These are phyloP conservation scores for Nebria brevicollis DNA, from an alignment of 2,888 invertebrate species.

Conservation along the genomic window DNA sequence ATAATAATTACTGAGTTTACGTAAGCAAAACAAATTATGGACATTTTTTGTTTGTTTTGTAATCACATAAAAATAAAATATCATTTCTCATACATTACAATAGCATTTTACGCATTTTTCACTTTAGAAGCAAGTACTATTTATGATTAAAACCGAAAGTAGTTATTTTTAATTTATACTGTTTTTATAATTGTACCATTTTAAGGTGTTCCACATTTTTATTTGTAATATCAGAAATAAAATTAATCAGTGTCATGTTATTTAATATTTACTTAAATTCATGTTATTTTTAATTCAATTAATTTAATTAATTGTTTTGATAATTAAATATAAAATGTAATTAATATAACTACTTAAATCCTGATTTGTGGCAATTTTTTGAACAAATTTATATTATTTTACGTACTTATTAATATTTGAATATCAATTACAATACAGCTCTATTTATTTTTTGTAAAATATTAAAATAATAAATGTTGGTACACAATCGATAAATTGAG, in stretches of 20 bases:
- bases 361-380: not conserved
- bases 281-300: too few species aligned
- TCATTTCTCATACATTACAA: not conserved
- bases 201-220: not conserved
- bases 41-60: not conserved
- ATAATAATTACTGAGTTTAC: not conserved
- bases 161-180: not conserved
- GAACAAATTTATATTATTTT: not conserved
- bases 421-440: not conserved
- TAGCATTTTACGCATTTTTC: not conserved
- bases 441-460: not conserved
- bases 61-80: not conserved
- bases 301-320: too few species aligned
- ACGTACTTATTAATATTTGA: not conserved
- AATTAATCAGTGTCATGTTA: not conserved
- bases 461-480: not conserved
- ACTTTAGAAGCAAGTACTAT: not conserved
- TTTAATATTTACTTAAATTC: not conserved
- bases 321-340: too few species aligned
- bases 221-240: not conserved
- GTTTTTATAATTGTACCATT: not conserved
- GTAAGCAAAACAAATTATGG: slow-evolving; percentile 1
- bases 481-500: not conserved
- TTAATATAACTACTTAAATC: not conserved
- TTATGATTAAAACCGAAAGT: not conserved